These are phyloP conservation scores for Benthosema pterotum DNA, from an alignment of 2,797 vertebrate genomes.

Conservation along the genomic window DNA sequence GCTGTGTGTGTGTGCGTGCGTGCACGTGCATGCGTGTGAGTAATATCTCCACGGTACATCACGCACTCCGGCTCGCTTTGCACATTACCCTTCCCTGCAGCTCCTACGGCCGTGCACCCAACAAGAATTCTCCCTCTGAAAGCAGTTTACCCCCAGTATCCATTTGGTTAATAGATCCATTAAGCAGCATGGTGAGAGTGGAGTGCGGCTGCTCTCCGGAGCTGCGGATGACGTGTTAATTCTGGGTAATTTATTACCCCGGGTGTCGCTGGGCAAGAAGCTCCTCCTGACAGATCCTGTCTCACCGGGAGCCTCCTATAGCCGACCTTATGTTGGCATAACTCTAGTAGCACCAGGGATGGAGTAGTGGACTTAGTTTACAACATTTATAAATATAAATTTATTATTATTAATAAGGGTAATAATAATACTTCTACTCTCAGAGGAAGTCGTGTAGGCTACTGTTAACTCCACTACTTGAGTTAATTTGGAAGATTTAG, in stretches of 20 bases:
- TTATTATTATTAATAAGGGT: too few relatives aligned
- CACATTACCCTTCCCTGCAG: slow-evolving; percentile 27
- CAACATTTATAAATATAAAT: too few relatives aligned
- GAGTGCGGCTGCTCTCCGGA: slow-evolving; percentile 57
- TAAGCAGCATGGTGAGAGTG: slow-evolving; percentile 71
- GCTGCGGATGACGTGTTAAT: slow-evolving; percentile 77
- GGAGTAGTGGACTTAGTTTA: too few relatives aligned
- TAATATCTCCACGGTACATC: slow-evolving; percentile 4
- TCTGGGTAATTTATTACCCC: slow-evolving; percentile 79
- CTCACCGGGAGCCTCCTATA: slow-evolving; percentile 65
- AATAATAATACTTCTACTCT: too few relatives aligned
- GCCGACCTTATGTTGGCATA: slow-evolving; percentile 60
- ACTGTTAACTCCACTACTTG: too few relatives aligned
- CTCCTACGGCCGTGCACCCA: slow-evolving; percentile 10
- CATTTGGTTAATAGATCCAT: slow-evolving; percentile 83
- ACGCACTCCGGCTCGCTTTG: background rate
- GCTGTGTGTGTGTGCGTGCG: too few relatives aligned
- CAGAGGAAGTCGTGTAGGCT: too few relatives aligned
- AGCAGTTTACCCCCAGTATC: slow-evolving; percentile 60
- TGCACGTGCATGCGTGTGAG: too few relatives aligned
- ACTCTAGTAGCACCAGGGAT: background rate
- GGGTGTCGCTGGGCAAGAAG: slow-evolving; percentile 64
- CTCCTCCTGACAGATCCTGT: slow-evolving; percentile 67
- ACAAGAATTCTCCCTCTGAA: slow-evolving; percentile 45
- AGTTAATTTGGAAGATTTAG: too few relatives aligned